These are phyloP conservation scores for Danio kyathit DNA, from an alignment of 2,797 vertebrate genomes.

Conservation along the genomic window DNA sequence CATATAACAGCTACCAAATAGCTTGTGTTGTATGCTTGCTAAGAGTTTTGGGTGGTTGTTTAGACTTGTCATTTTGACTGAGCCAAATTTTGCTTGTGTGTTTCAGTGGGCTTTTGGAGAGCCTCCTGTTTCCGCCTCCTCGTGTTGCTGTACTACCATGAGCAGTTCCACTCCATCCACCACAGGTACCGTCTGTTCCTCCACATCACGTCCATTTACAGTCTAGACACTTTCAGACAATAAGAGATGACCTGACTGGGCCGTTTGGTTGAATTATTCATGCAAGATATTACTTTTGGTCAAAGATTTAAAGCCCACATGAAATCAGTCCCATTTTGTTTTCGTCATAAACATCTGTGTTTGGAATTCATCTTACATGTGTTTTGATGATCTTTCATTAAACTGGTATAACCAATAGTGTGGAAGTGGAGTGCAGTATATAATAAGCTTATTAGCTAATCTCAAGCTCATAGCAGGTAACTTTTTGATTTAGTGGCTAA, in stretches of 20 bases:
- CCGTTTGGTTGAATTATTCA: not conserved
- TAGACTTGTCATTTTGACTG: constrained; percentile 13
- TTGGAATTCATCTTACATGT: not conserved
- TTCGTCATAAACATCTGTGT: not conserved
- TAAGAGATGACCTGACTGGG: not conserved
- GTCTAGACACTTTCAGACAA: constrained; percentile 2
- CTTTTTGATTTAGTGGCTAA: too few relatives aligned
- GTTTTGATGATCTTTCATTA: not conserved
- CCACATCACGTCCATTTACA: not conserved
- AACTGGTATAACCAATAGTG: not conserved
- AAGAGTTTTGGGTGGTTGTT: not conserved
- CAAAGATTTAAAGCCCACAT: not conserved
- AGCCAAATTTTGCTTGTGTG: constrained; percentile 56
- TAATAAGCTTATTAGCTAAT: not conserved
- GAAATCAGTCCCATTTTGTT: not conserved
- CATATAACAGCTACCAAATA: too few relatives aligned
- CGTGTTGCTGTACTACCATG: constrained; percentile 80
- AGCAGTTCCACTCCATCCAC: constrained; percentile 75
- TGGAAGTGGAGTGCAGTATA: not conserved
- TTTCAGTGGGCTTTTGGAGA: constrained; percentile 81
- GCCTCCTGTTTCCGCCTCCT: constrained; percentile 76
- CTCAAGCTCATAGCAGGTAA: too few relatives aligned
- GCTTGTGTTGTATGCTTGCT: not conserved
- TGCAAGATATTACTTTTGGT: not conserved
- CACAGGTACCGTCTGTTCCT: constrained; percentile 74